Evolutionary conservation across 2,797 vertebrate genomes (phyloP), one percentile per base, ranked within the genome.

Genomic region (Threskiornis aethiopicus): DNA sequence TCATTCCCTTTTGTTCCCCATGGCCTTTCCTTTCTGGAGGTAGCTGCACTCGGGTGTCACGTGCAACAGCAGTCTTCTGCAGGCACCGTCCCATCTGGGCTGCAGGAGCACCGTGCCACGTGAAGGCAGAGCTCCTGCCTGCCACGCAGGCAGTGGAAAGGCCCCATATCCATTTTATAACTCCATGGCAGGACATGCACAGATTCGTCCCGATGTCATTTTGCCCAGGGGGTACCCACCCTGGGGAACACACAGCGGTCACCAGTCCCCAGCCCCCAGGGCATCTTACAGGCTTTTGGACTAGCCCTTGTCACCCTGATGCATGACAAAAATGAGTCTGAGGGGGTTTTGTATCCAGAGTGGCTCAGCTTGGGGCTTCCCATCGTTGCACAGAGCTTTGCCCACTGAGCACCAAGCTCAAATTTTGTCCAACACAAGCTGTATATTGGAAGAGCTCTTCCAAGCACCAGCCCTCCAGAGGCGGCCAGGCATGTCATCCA

Each of bases 1-100:
- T 96, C 37, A 91, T 95, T 84, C 49, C 22, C 15, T n/a, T 72
- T 70, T 35, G 25, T 44, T 5, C 22, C 39, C 51, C 0, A 0
- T 16, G 62, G 65, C 15, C 41, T 67, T 86, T 86, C 22, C 15
- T 86, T 92, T 87, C 87, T 58, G 26, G 20, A 73, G 51, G 81
- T 26, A 44, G 44, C 69, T 19, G 67, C 17, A 3, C 42, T 44
- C 0, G 0, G 11, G 44, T 4, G 1, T 5, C 1, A 0, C 5
- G 4, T 6, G 16, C 19, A 13, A 5, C 9, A 46, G 70, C 51
- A 51, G 24, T 3, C 8, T 72, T 39, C 54, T 42, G 26, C n/a
- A 37, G 70, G 49, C 61, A 28, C 44, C 6, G 1, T 59, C 70
- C n/a, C 33, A 10, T 18, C 3, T 1, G 8, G 54, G 62, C n/a